Evolutionary conservation across 2,113 vertebrate genomes (phyloP).

Genomic region (Takifugu bimaculatus): DNA sequence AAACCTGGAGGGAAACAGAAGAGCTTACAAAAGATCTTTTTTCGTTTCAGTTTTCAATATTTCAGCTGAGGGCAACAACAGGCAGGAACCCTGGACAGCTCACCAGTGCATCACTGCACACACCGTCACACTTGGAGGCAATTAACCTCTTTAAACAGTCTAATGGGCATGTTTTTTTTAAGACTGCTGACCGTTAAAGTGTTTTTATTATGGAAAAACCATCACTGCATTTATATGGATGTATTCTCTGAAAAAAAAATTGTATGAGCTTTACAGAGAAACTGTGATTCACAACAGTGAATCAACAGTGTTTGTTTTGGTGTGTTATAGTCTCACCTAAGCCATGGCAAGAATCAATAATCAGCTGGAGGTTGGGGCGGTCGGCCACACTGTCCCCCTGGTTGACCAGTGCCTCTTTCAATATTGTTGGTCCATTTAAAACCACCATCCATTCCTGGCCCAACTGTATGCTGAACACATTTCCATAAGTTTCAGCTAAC

Average conservation of each 20-base stretch:
- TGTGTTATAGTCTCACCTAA: neutral
- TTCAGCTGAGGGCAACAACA: neutral
- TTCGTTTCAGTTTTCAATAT: neutral
- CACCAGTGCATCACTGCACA: no score
- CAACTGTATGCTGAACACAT: slow-evolving; percentile 43
- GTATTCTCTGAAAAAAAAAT: no score
- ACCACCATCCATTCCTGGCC: slow-evolving; percentile 29
- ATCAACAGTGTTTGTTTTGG: neutral
- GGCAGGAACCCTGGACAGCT: no score
- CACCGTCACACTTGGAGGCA: no score
- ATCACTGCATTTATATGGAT: no score
- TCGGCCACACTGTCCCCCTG: slow-evolving; percentile 41
- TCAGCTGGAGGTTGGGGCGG: slow-evolving; percentile 25
- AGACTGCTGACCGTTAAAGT: no score
- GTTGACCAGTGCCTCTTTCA: slow-evolving; percentile 47
- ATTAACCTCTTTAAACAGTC: no score
- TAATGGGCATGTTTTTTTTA: no score
- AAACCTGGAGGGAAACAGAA: slow-evolving; percentile 23
- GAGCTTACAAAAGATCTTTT: no score
- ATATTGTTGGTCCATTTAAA: slow-evolving; percentile 31
- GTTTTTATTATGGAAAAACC: no score
- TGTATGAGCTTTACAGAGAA: neutral
- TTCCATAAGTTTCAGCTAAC: slow-evolving; percentile 36
- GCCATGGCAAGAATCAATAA: neutral
- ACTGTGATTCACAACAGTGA: neutral